Base-by-base conservation (phyloP, 2,113 vertebrate species). In the Serilophus lunatus region DNA sequence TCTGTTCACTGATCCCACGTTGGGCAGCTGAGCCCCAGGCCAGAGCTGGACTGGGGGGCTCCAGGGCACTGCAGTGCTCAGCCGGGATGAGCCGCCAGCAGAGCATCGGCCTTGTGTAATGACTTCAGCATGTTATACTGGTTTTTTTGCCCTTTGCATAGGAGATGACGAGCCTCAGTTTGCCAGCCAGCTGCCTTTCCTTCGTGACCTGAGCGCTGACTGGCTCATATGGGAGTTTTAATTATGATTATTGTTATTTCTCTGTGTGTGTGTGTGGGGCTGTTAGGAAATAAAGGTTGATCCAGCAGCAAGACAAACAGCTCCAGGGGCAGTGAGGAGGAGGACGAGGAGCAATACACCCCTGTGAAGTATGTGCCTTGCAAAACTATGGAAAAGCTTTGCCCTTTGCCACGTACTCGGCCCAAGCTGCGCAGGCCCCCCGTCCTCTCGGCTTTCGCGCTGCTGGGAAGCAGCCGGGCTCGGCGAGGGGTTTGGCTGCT, bases 331-430 rank as follows among this genome's bases (percentile, higher is more conserved):
- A 40, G 54, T 12, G 6, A 84, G 68, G 79, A 87, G 66, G 75
- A 60, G 65, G 33, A 54, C 6, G 68, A 90, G 81, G 60, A 86
- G 83, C 77, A 76, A 5, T 60, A 40, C 69, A 71, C 33, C 91
- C 83, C 72, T 68, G 83, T 59, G 14, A 77, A 94, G 72, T 71
- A n/a, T 66, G 88, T 94, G 88, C 95, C 91, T 92, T 94, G 93
- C 89, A 79, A 42, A 75, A 70, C 57, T 53, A 5, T 23, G 82
- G 88, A 78, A 60, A 57, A 93, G 79, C 83, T 81, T 71, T 95
- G 91, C 88, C 94, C 96, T 95, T 74, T 93, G 96, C 94, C 96
- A 95, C 78, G 90, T 97, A 77, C 89, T 56, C 86, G 28, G 86
- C 2, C 11, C 12, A 13, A 40, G 61, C 88, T 13, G 75, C 25